Base-by-base conservation (phyloP, 2,888 invertebrate genomes). In the Hemithea aestivaria region DNA sequence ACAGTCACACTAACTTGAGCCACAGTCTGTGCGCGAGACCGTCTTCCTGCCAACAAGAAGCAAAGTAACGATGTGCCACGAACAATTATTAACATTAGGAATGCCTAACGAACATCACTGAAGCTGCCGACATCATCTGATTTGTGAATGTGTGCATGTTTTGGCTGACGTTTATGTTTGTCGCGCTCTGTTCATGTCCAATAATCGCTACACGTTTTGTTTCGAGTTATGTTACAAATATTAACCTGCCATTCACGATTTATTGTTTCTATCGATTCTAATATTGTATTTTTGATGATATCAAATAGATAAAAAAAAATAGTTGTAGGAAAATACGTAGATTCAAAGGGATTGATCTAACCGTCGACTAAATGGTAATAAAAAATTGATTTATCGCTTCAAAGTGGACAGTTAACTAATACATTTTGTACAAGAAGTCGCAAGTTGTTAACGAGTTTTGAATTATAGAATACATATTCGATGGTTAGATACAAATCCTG, bases 71-170 rank as follows among this genome's bases (percentile, higher is more conserved):
- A 63, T 55, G 69, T 66, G 73, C 72, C 76, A 66, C 68, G 68
- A 67, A 74, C 68, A 73, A 61, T 75, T 80, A 81, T 80, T 75
- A 66, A 66, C 59, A 61, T 62, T 69, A 74, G 68, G 78, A 84
- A 84, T 84, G 83, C 63, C 68, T 85, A 82, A 83, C 75, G 84
- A 73, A 70, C 64, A 53, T 65, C 70, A 72, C 73, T 58, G 71
- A 70, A 73, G 71, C 75, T 68, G 77, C 66, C 71, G 67, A 53
- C 53, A 64, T 64, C 73, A 71, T 69, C 67, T 64, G 64, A 57
- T 54, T 66, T 75, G 73, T 77, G 81, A 80, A 84, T 83, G 83
- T 80, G 79, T 83, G 85, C 85, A 85, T 85, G 85, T 66, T 51
- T 62, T 73, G 71, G 79, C 79, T 80, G 72, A 63, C 67, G 73